Evolutionary conservation across 2,113 vertebrate genomes (phyloP).

Genomic region (Paracanthobrama guichenoti): DNA sequence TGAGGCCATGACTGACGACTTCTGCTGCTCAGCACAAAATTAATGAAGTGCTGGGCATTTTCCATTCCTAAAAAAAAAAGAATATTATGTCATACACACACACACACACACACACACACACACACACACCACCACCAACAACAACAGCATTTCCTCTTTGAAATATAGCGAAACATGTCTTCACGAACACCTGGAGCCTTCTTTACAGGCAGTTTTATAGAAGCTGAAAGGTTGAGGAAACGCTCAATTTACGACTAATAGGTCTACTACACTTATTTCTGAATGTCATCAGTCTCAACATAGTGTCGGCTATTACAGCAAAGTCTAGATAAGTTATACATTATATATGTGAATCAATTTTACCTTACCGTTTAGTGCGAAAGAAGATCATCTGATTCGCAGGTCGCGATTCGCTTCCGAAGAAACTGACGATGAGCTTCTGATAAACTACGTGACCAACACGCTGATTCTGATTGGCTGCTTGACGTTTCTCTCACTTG

Average conservation of each 20-base stretch:
- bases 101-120: too few relatives aligned
- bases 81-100: background rate
- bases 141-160: background rate
- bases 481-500: background rate
- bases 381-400: background rate
- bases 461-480: constrained; percentile 32
- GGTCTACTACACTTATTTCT: background rate
- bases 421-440: constrained; percentile 10
- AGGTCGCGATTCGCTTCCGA: background rate
- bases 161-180: background rate
- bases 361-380: background rate
- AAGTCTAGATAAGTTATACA: background rate
- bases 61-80: constrained; percentile 62
- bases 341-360: fast-evolving
- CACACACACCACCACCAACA: too few relatives aligned
- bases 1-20: constrained; percentile 64
- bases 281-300: background rate
- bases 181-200: background rate
- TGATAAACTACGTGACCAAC: constrained; percentile 14
- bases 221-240: background rate
- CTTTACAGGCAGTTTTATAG: too few relatives aligned
- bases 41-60: constrained; percentile 80
- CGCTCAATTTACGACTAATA: background rate
- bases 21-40: constrained; percentile 78
- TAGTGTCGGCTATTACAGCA: background rate